Evolutionary conservation across 2,888 invertebrate species (phyloP).

Genomic region (Agrotis ipsilon): DNA sequence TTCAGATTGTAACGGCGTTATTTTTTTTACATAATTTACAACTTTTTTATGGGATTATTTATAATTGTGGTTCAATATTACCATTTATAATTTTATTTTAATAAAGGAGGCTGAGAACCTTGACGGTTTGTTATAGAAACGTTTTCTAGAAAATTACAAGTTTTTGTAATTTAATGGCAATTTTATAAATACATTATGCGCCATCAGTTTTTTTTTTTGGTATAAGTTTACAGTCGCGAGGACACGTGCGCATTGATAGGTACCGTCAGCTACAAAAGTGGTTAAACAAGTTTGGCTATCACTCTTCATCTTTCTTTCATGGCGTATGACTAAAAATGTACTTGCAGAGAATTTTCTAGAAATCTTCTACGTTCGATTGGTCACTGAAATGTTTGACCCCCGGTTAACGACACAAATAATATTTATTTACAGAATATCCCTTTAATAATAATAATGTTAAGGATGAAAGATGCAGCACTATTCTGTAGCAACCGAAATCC

Average conservation of each 20-base stretch:
- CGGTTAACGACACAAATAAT: too few species aligned
- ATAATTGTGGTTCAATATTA: conserved; percentile 47
- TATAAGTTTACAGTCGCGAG: conserved; percentile 7
- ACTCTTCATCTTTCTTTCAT: conserved; percentile 47
- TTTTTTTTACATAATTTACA: conserved; percentile 37
- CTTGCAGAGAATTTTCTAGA: conserved; percentile 38
- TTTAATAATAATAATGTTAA: neutral
- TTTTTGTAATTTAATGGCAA: neutral
- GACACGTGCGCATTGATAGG: conserved; percentile 27
- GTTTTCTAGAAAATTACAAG: neutral
- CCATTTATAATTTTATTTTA: conserved; percentile 33
- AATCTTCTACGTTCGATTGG: neutral
- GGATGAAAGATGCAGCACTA: neutral
- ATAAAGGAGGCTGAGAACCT: conserved; percentile 10
- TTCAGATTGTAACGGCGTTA: conserved; percentile 49
- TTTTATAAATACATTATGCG: conserved; percentile 6
- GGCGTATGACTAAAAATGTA: conserved; percentile 1
- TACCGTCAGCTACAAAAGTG: conserved; percentile 34
- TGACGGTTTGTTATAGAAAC: conserved; percentile 10
- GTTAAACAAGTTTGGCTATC: conserved; percentile 54
- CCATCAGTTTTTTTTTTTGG: conserved; percentile 2
- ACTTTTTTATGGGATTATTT: conserved; percentile 39
- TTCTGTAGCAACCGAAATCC: neutral
- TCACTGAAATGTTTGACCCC: neutral
- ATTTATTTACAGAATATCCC: too few species aligned